These are phyloP conservation scores for Papilio xuthus DNA, from an alignment of 1,140 invertebrate species.

Conservation along the genomic window DNA sequence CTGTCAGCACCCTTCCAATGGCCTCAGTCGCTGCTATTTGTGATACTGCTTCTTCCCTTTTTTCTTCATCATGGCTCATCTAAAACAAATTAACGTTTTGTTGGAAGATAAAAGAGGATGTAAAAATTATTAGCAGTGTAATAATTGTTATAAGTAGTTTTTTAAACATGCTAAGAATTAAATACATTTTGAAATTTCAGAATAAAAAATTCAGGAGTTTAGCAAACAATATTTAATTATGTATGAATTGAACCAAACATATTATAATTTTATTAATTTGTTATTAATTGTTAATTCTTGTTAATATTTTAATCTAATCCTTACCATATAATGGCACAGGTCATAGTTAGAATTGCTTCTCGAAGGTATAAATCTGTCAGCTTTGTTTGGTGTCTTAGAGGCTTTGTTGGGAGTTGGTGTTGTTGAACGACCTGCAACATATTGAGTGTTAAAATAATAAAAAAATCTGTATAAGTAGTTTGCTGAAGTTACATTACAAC, in stretches of 20 bases:
- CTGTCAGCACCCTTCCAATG: conserved; percentile 86
- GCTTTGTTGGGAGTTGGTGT: conserved; percentile 84
- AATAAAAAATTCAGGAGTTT: too few relatives aligned
- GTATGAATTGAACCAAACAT: neutral
- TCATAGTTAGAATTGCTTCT: conserved; percentile 95
- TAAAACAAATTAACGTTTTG: conserved; percentile 35
- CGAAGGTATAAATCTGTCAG: conserved; percentile 95
- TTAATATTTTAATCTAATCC: conserved; percentile 32
- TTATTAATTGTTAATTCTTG: neutral
- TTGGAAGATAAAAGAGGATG: too few relatives aligned
- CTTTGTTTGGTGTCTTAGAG: conserved; percentile 86
- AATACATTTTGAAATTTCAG: too few relatives aligned
- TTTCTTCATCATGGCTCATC: conserved; percentile 78
- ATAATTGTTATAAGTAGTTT: too few relatives aligned
- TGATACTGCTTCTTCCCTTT: conserved; percentile 72
- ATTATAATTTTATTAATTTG: neutral
- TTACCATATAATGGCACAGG: conserved; percentile 91
- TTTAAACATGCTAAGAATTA: too few relatives aligned
- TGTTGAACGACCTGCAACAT: conserved; percentile 72
- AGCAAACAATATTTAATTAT: too few relatives aligned
- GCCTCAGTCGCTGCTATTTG: conserved; percentile 83
- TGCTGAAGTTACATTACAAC: neutral
- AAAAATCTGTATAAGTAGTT: conserved; percentile 11
- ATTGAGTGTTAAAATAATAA: too few relatives aligned
- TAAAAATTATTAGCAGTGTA: neutral